Conservation (phyloP, 2,113 vertebrate species). For the Eolophus roseicapilla region DNA sequence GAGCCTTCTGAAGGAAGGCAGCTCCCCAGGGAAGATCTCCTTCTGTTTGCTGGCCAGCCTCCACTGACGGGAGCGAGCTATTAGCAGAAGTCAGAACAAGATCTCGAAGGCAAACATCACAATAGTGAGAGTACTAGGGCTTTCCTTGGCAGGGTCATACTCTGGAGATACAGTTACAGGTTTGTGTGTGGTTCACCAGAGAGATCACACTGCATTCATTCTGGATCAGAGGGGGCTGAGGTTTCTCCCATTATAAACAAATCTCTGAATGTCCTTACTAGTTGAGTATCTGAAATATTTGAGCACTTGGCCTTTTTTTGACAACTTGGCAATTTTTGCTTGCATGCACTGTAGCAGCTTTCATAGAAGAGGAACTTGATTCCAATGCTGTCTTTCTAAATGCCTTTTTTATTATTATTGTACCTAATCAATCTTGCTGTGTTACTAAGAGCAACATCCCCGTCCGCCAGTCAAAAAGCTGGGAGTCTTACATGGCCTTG, state of each 20-base stretch:
- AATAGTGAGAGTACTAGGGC: background rate
- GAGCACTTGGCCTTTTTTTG: background rate
- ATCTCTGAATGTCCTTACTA: background rate
- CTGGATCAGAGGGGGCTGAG: background rate
- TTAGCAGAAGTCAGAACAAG: background rate
- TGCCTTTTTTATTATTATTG: background rate
- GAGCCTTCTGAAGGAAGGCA: background rate
- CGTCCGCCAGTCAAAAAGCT: background rate
- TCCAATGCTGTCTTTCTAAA: background rate
- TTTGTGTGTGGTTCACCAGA: background rate
- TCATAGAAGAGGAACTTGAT: slow-evolving; percentile 3
- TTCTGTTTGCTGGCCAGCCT: background rate
- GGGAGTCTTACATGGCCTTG: background rate
- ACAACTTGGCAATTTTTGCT: background rate
- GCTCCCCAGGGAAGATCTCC: background rate
- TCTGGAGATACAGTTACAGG: background rate
- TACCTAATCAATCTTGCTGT: slow-evolving; percentile 27
- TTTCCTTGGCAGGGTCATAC: background rate
- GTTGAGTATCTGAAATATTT: background rate
- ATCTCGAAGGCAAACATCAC: background rate
- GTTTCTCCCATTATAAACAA: background rate
- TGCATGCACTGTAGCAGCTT: background rate
- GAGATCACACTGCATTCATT: background rate
- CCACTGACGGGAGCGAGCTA: accelerated
- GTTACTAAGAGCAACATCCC: slow-evolving; percentile 38